phyloP scores from a whole-genome alignment of 2,113 vertebrate species.

The Edolisoma coerulescens region DNA sequence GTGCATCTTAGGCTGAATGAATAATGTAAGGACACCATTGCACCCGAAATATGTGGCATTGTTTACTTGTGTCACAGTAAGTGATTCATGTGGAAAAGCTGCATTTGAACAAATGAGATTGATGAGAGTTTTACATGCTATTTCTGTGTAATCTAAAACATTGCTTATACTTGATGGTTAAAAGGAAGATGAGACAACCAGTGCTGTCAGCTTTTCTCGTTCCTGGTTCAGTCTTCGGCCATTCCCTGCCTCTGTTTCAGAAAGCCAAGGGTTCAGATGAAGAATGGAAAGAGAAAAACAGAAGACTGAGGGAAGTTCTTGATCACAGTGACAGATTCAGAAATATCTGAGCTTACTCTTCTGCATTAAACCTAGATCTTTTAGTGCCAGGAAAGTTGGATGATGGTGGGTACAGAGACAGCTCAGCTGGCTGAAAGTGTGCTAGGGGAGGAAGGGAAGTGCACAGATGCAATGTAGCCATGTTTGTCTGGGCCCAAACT shows the following conservation, averaged over 20 bases:
- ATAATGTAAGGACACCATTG: conserved; percentile 19
- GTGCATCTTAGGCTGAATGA: conserved; percentile 39
- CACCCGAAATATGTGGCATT: conserved; percentile 53
- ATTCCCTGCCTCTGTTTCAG: background rate
- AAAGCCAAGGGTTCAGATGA: background rate
- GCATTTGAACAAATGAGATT: conserved; percentile 42
- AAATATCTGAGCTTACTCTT: background rate
- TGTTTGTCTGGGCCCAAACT: background rate
- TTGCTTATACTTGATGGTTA: background rate
- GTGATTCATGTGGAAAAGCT: conserved; percentile 65
- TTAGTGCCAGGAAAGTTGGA: background rate
- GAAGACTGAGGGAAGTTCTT: background rate
- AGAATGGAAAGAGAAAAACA: background rate
- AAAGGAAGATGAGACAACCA: background rate
- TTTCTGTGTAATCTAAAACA: conserved; percentile 62
- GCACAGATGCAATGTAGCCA: background rate
- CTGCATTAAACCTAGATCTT: background rate
- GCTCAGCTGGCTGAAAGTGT: background rate
- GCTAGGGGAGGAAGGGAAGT: background rate
- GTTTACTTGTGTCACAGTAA: conserved; percentile 59
- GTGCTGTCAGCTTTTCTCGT: background rate
- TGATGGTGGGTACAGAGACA: background rate
- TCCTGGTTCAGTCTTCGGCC: background rate
- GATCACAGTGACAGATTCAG: background rate
- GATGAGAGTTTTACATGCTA: conserved; percentile 44